These are phyloP conservation scores for Caenorhabditis angaria DNA, from an alignment of 2,888 invertebrate species.

Conservation along the genomic window DNA sequence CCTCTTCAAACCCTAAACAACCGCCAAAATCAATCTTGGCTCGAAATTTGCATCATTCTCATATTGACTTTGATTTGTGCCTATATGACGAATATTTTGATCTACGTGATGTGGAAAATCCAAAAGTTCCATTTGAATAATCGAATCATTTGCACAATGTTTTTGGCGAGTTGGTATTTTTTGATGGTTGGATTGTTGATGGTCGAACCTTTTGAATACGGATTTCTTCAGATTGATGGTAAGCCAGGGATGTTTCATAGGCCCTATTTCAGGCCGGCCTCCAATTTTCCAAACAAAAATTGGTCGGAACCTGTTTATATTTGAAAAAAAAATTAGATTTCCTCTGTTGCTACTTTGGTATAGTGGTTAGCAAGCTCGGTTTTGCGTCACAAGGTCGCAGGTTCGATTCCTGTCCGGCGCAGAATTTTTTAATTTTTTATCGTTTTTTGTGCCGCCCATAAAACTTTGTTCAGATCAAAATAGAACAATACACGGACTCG, in stretches of 20 bases:
- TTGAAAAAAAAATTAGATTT: too few relatives aligned
- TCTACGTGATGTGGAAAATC: not conserved
- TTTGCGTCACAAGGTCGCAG: too few relatives aligned
- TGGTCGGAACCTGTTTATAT: too few relatives aligned
- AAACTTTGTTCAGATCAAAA: not conserved
- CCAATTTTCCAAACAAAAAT: too few relatives aligned
- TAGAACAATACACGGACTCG: not conserved
- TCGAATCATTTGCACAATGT: not conserved
- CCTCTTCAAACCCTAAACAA: too few relatives aligned
- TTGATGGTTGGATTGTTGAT: not conserved
- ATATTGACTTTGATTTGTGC: not conserved
- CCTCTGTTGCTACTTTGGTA: too few relatives aligned
- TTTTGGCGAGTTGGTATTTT: not conserved
- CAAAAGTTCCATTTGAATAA: not conserved
- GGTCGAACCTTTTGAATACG: not conserved
- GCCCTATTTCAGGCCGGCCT: too few relatives aligned
- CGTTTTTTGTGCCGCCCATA: too few relatives aligned
- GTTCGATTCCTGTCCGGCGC: too few relatives aligned
- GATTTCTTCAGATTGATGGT: not conserved
- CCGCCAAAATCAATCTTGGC: too few relatives aligned
- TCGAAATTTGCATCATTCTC: not conserved
- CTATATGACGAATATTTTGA: not conserved
- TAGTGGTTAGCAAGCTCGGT: too few relatives aligned
- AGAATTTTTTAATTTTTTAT: too few relatives aligned
- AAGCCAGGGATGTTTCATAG: not conserved